A percentile compares a stretch with the other conserved stretches of the same genome.
Evolutionary conservation across 2,797 vertebrate species (phyloP).

Genomic region (Naso thynnoides): DNA sequence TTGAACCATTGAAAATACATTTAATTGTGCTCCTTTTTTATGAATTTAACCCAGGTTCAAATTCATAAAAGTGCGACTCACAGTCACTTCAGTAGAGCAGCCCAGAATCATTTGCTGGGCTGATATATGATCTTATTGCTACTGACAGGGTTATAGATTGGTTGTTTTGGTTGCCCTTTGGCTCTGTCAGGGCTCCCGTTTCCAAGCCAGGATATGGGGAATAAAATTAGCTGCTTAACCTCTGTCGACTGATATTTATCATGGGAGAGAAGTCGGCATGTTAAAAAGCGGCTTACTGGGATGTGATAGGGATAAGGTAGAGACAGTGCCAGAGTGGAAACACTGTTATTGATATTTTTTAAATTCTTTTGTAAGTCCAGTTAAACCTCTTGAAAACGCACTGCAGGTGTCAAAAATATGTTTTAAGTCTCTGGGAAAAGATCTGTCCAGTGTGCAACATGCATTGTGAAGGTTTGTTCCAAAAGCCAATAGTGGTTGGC

Average conservation of each 20-base stretch:
- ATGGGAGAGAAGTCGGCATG: slow-evolving; percentile 37
- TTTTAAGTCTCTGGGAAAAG: neutral
- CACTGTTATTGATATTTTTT: slow-evolving; percentile 5
- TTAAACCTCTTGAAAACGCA: slow-evolving; percentile 6
- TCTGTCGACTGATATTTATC: slow-evolving; percentile 69
- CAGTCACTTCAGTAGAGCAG: no score
- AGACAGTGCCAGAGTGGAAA: slow-evolving; percentile 11
- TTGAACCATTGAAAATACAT: slow-evolving; percentile 25
- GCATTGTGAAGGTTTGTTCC: neutral
- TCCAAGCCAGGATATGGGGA: slow-evolving; percentile 52
- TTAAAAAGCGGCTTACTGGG: slow-evolving; percentile 24
- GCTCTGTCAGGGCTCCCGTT: slow-evolving; percentile 61
- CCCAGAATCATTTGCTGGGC: slow-evolving; percentile 37
- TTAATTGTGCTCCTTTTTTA: slow-evolving; percentile 63
- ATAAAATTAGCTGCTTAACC: slow-evolving; percentile 76
- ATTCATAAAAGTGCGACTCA: no score
- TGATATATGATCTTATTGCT: slow-evolving; percentile 71
- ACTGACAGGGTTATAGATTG: slow-evolving; percentile 74
- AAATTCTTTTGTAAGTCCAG: neutral
- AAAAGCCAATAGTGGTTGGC: slow-evolving; percentile 5
- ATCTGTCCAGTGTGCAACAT: neutral
- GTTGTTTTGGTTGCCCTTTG: slow-evolving; percentile 78
- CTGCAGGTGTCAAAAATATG: neutral
- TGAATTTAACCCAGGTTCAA: slow-evolving; percentile 45
- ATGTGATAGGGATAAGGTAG: neutral